These are phyloP conservation scores for Acridotheres tristis DNA, from an alignment of 2,797 vertebrate species.

Conservation along the genomic window DNA sequence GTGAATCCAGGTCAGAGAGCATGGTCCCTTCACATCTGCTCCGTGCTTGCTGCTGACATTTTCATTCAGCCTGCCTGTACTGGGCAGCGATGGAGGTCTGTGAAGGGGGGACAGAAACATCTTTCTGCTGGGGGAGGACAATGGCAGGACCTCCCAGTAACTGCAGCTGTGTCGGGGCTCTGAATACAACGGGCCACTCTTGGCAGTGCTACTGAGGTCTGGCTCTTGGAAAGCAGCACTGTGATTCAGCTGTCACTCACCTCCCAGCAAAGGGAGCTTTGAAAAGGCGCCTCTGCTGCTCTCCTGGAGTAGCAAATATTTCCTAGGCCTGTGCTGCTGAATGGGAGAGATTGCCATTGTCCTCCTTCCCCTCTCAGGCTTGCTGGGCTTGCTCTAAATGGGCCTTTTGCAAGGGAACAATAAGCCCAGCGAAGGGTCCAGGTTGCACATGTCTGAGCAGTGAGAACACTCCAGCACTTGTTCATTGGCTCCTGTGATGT, in stretches of 20 bases:
- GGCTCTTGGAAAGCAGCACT: constrained; percentile 83
- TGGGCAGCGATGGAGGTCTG: constrained; percentile 79
- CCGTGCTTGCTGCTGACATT: constrained; percentile 78
- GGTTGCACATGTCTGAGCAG: constrained; percentile 85
- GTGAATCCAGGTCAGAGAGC: constrained; percentile 64
- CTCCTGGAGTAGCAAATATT: constrained; percentile 84
- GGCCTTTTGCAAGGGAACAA: constrained; percentile 93
- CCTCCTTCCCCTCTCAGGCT: constrained; percentile 84
- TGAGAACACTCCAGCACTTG: constrained; percentile 76
- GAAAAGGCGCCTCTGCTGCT: constrained; percentile 81
- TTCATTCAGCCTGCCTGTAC: constrained; percentile 72
- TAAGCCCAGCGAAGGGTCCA: constrained; percentile 83
- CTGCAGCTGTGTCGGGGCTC: constrained; percentile 85
- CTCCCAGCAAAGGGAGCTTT: constrained; percentile 80
- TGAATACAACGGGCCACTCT: constrained; percentile 78
- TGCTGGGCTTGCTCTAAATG: constrained; percentile 84
- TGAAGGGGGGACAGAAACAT: constrained; percentile 77
- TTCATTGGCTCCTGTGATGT: constrained; percentile 70
- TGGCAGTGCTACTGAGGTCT: constrained; percentile 75
- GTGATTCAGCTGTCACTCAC: constrained; percentile 96
- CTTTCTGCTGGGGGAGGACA: constrained; percentile 79
- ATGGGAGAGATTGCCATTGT: constrained; percentile 87
- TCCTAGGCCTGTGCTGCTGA: constrained; percentile 81
- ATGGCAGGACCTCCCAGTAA: constrained; percentile 90
- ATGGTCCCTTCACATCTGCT: constrained; percentile 73